Conservation (phyloP, 2,888 invertebrate species). For the Girardia tigrina region DNA sequence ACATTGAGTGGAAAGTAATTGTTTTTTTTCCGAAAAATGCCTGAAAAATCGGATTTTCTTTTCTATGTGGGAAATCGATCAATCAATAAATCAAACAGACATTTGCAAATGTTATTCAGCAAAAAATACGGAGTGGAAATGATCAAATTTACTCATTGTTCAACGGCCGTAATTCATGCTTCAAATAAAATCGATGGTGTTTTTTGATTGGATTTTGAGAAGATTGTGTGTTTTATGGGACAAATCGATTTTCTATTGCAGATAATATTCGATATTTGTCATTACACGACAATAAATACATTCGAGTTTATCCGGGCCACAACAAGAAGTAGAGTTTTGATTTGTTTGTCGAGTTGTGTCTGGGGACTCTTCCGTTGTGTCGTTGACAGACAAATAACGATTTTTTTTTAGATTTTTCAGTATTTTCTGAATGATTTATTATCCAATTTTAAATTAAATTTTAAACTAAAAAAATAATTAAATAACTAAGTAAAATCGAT, state of each 20-base stretch:
- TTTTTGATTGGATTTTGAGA: not conserved
- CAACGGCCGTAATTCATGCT: slow-evolving; percentile 92
- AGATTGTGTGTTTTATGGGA: not conserved
- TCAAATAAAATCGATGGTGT: slow-evolving; percentile 88
- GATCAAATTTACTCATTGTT: slow-evolving; percentile 94
- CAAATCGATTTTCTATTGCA: slow-evolving; percentile 42
- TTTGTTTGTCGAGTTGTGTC: not conserved
- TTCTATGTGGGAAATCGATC: not conserved
- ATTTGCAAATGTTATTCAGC: slow-evolving; percentile 73
- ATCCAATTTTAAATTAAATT: no score
- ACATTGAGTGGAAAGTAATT: not conserved
- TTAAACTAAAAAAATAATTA: no score
- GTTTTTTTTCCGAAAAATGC: no score
- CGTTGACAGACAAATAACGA: no score
- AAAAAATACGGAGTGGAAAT: slow-evolving; percentile 99
- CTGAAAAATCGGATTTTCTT: no score
- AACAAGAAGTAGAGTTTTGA: slow-evolving; percentile 59
- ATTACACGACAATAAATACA: slow-evolving; percentile 95
- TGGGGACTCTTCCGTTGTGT: not conserved
- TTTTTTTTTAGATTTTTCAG: no score
- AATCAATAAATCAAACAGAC: not conserved
- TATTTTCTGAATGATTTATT: no score
- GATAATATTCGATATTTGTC: slow-evolving; percentile 93
- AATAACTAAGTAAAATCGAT: no score
- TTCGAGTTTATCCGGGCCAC: slow-evolving; percentile 63